A percentile compares a stretch with the other conserved stretches of the same genome.
Evolutionary conservation across 2,113 vertebrate species (phyloP).

Genomic region (Megalops atlanticus): DNA sequence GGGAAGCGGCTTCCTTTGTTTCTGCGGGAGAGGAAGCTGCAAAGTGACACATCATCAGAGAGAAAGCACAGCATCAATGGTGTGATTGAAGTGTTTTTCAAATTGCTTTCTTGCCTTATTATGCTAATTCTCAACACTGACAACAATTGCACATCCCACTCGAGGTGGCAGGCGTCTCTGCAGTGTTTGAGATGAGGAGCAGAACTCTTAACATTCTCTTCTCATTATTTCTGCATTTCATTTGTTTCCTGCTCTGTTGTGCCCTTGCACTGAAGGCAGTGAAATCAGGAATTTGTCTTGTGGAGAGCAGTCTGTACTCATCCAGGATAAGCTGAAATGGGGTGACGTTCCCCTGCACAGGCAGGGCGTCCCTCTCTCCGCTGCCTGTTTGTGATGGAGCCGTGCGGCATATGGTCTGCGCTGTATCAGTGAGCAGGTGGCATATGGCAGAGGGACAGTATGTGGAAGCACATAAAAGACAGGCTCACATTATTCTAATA

Average conservation of each 20-base stretch:
- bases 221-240: background rate
- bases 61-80: slow-evolving; percentile 12
- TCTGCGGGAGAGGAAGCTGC: background rate
- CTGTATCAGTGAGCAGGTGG: too few species aligned
- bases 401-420: too few species aligned
- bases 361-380: too few species aligned
- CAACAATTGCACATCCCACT: background rate
- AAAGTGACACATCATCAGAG: background rate
- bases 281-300: background rate
- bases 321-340: too few species aligned
- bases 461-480: slow-evolving; percentile 26
- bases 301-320: too few species aligned
- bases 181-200: background rate
- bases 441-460: slow-evolving; percentile 8
- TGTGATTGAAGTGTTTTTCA: slow-evolving; percentile 21
- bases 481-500: slow-evolving; percentile 13
- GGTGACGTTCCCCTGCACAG: too few species aligned
- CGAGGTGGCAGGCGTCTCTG: background rate
- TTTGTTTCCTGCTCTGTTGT: background rate
- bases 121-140: background rate
- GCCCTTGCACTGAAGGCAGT: background rate
- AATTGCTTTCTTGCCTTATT: slow-evolving; percentile 23
- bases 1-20: background rate
- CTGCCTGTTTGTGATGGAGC: too few species aligned
- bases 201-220: background rate